Evolutionary conservation across 2,888 invertebrate species (phyloP).

Genomic region (Anagyrus pseudococci): DNA sequence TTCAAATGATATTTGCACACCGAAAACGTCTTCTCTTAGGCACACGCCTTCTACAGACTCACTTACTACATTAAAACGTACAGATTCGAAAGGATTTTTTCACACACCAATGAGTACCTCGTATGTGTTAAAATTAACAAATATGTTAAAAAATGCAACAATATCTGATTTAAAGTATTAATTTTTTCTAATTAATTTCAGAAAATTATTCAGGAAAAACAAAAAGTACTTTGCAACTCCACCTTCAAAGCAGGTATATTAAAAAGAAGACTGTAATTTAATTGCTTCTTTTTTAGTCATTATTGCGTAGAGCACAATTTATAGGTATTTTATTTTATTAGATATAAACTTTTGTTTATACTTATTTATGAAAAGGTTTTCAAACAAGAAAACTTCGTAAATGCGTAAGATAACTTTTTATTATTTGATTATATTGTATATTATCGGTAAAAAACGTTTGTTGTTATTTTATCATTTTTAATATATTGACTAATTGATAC

Average conservation of each 20-base stretch:
- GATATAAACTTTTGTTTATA: constrained; percentile 38
- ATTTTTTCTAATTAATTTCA: constrained; percentile 34
- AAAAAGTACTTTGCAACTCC: constrained; percentile 59
- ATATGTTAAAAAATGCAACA: too few species aligned
- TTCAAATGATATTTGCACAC: constrained; percentile 49
- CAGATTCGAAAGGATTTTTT: constrained; percentile 55
- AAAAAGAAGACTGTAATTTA: constrained; percentile 20
- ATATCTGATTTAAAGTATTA: not conserved
- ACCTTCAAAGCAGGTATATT: constrained; percentile 48
- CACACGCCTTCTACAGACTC: constrained; percentile 60
- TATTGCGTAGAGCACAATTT: constrained; percentile 30
- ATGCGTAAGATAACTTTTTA: constrained; percentile 31
- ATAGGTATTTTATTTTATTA: constrained; percentile 22
- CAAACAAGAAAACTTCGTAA: constrained; percentile 17
- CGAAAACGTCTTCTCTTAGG: constrained; percentile 52
- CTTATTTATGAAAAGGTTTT: constrained; percentile 29
- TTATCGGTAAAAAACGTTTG: constrained; percentile 36
- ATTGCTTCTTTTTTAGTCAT: constrained; percentile 24
- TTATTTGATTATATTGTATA: constrained; percentile 34
- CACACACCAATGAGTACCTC: constrained; percentile 56
- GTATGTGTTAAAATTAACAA: constrained; percentile 40
- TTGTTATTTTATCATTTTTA: constrained; percentile 29
- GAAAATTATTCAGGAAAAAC: constrained; percentile 56
- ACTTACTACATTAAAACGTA: constrained; percentile 51
- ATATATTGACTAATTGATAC: constrained; percentile 31